Evolutionary conservation across 2,113 vertebrate species (phyloP).

Genomic region (Brienomyrus longianalis): DNA sequence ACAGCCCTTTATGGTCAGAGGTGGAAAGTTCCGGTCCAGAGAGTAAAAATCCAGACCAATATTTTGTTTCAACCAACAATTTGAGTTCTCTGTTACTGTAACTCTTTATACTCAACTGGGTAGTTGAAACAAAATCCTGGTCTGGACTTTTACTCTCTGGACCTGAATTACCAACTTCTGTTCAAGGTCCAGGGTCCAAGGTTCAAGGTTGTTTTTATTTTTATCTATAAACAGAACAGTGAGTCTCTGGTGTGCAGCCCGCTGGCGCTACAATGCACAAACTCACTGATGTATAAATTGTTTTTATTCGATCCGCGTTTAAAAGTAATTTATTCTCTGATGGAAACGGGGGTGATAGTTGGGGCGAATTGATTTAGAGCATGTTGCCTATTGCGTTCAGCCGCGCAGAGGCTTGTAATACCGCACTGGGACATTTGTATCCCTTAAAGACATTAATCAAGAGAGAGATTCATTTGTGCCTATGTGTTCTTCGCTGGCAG

Average conservation of each 20-base stretch:
- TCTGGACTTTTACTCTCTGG: not conserved
- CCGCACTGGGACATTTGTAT: not conserved
- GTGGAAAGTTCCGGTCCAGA: not conserved
- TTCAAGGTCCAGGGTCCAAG: not conserved
- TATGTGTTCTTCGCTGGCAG: not conserved
- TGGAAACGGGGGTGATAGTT: not conserved
- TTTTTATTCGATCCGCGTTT: not conserved
- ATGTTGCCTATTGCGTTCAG: not conserved
- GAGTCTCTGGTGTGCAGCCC: not conserved
- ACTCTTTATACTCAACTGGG: not conserved
- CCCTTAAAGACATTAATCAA: not conserved
- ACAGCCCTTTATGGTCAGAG: not conserved
- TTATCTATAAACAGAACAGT: not conserved
- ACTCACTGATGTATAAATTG: not conserved
- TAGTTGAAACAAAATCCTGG: not conserved
- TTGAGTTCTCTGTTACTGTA: not conserved
- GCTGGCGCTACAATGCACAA: not conserved
- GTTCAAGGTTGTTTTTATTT: not conserved
- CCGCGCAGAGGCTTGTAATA: not conserved
- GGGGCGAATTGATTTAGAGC: not conserved
- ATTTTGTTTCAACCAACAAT: not conserved
- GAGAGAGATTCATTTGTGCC: not conserved
- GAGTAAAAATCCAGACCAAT: not conserved
- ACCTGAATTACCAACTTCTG: not conserved
- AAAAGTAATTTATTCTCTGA: slow-evolving; percentile 16